Conservation (phyloP, 2,113 vertebrate genomes). For the Phylloscopus trochilus region DNA sequence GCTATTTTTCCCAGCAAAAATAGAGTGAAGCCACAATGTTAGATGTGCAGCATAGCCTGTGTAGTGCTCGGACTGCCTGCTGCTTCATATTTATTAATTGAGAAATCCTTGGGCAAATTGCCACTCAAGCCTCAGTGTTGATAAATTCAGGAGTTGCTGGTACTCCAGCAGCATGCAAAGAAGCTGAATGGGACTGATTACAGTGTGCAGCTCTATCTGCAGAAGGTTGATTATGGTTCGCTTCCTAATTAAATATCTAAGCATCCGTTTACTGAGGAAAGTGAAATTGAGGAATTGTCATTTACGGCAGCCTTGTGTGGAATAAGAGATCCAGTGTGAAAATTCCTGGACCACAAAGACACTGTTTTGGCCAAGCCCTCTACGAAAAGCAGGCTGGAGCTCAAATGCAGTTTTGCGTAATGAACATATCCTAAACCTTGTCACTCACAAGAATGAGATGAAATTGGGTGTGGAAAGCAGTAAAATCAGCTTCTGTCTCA, state of each 20-base stretch:
- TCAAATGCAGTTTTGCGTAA: background rate
- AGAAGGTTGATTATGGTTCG: conserved; percentile 38
- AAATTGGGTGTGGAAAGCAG: background rate
- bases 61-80: background rate
- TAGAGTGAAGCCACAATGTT: background rate
- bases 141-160: conserved; percentile 15
- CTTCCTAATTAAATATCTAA: conserved; percentile 59
- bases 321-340: background rate
- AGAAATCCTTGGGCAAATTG: conserved; percentile 44
- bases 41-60: background rate
- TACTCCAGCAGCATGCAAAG: conserved; percentile 30
- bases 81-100: conserved; percentile 48
- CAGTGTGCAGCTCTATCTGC: background rate
- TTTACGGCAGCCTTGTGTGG: background rate
- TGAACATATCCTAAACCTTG: background rate
- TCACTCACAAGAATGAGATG: background rate
- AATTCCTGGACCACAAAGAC: background rate
- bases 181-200: conserved; percentile 9
- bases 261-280: background rate
- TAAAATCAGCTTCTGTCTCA: background rate
- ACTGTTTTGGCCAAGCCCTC: background rate
- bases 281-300: background rate
- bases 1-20: background rate
- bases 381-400: background rate
- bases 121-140: background rate